Base-by-base conservation (phyloP, 2,888 invertebrate genomes). In the Drosophila stalkeri region DNA sequence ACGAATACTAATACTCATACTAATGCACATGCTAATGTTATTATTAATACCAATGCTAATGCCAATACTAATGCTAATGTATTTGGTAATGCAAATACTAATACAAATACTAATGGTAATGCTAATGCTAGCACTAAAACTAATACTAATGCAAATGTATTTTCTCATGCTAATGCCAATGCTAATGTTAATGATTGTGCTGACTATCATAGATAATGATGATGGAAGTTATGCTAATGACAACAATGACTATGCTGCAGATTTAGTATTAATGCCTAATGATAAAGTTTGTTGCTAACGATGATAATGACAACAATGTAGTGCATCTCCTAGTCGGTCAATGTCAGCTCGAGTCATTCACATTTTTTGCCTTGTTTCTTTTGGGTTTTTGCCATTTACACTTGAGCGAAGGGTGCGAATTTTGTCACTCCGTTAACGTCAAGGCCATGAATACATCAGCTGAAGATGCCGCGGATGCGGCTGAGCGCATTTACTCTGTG, bases 391-490 rank as follows among this genome's bases (percentile, higher is more conserved):
- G 75, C 67, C 70, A 80, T 72, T 80, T 60, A 61, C 87, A 75
- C 63, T 79, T 64, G 64, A 80, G 47, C 75, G 89, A 86, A 86
- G 90, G 90, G 87, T 90, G 87, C 90, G 88, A 89, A 88, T 89
- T 88, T 90, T 86, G 90, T 90, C 87, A 88, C 87, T 90, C 86
- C 80, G 86, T 90, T 90, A 86, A 74, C 86, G 87, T 78, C 87
- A 80, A 85, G 88, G 87, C 84, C 84, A 89, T 86, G 90, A 84
- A 86, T 83, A 82, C 75, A 89, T 84, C 89, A 83, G 80, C 61
- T 20, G 64, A 81, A 74, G 79, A 77, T 73, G 69, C 57, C 68
- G 78, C 73, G 76, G 60, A 63, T 66, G 70, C 47, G 64, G 39
- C 49, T 27, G 47, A 27, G 51, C 37, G 51, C 61, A 61, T 39